phyloP scores from a whole-genome alignment of 1,140 invertebrate species.

The silkworm (Bombyx mori) region ASM3026992v2 NC_085107.1:13890001-13890500 shows the following conservation, averaged over 20 bases:
- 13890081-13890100: constrained; percentile 52
- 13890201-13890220: neutral
- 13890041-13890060: constrained; percentile 69
- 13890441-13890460: constrained; percentile 5
- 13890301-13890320: no score
- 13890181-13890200: constrained; percentile 16
- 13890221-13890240: constrained; percentile 2
- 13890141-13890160: constrained; percentile 18
- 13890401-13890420: no score
- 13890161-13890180: constrained; percentile 31
- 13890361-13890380: no score
- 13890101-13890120: constrained; percentile 50
- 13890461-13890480: constrained; percentile 23
- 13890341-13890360: no score
- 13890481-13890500: constrained; percentile 33
- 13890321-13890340: no score
- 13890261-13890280: no score
- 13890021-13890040: constrained; percentile 59
- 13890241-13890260: neutral
- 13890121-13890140: constrained; percentile 25
- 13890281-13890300: no score
- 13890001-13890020: constrained; percentile 45
- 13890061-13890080: constrained; percentile 49
- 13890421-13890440: constrained; percentile 1
- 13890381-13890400: no score